These are phyloP conservation scores for Podarcis lilfordi DNA, from an alignment of 2,797 vertebrate genomes.

Conservation along the genomic window DNA sequence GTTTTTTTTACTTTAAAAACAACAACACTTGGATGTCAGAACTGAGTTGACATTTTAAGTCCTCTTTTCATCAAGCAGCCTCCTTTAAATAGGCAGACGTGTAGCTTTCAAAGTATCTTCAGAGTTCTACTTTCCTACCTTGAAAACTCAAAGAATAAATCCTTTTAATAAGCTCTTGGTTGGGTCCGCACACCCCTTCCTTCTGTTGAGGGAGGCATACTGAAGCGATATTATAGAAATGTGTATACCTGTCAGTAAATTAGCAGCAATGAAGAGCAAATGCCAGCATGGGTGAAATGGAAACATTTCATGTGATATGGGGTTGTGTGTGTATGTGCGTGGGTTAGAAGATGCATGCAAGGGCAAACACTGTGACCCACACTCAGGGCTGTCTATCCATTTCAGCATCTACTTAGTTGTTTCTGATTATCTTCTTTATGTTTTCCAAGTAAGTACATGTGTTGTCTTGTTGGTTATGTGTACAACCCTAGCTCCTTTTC, in stretches of 20 bases:
- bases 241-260: conserved; percentile 72
- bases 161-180: conserved; percentile 70
- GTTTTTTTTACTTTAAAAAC: conserved; percentile 4
- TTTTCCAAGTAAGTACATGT: conserved; percentile 17
- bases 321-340: background rate
- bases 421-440: background rate
- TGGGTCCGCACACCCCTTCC: conserved; percentile 16
- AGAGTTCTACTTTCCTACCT: conserved; percentile 60
- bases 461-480: background rate
- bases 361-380: conserved; percentile 51
- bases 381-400: background rate
- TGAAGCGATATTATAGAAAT: conserved; percentile 72
- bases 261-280: conserved; percentile 54
- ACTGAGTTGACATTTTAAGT: background rate
- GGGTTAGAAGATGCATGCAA: conserved; percentile 46
- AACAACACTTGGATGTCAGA: conserved; percentile 10
- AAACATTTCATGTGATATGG: conserved; percentile 38
- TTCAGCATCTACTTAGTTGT: conserved; percentile 24
- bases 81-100: conserved; percentile 8
- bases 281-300: conserved; percentile 64
- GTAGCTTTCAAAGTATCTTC: conserved; percentile 55
- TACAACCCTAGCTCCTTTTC: no score
- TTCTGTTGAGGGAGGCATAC: conserved; percentile 63
- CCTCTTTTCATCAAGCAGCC: background rate
- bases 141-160: conserved; percentile 67